phyloP scores from a whole-genome alignment of 2,797 vertebrate genomes.

The Alosa sapidissima region DNA sequence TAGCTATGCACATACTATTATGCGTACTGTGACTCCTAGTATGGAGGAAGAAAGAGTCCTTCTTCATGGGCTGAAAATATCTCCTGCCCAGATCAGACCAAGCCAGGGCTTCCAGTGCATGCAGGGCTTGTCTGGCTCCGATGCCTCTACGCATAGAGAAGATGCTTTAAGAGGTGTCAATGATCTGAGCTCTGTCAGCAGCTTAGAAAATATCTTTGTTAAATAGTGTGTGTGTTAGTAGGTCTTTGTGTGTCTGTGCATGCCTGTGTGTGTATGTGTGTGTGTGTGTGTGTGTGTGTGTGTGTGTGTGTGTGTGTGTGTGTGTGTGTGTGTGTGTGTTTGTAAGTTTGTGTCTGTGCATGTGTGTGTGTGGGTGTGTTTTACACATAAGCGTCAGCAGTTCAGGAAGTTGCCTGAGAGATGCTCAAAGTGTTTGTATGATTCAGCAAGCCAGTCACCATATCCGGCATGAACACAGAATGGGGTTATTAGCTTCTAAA shows the following conservation, averaged over 20 bases:
- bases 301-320: neutral
- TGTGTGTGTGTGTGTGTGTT: neutral
- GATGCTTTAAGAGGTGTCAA: conserved; percentile 29
- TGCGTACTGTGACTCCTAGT: neutral
- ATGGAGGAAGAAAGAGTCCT: neutral
- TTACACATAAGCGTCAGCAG: too few relatives aligned
- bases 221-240: neutral
- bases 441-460: too few relatives aligned
- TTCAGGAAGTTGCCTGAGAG: too few relatives aligned
- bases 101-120: neutral
- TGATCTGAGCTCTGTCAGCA: conserved; percentile 1
- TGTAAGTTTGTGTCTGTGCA: neutral
- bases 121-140: conserved; percentile 10
- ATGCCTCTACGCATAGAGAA: conserved; percentile 46
- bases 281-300: too few relatives aligned
- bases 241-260: neutral
- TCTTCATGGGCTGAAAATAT: neutral
- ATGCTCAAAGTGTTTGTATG: too few relatives aligned
- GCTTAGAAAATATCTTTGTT: too few relatives aligned
- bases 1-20: neutral
- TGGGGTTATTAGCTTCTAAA: too few relatives aligned
- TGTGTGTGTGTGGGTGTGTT: too few relatives aligned
- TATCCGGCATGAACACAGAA: too few relatives aligned
- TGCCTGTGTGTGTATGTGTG: conserved; percentile 8
- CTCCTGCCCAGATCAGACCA: neutral